These are phyloP conservation scores for Leucosticte australis DNA, from an alignment of 2,113 vertebrate genomes.

Conservation along the genomic window DNA sequence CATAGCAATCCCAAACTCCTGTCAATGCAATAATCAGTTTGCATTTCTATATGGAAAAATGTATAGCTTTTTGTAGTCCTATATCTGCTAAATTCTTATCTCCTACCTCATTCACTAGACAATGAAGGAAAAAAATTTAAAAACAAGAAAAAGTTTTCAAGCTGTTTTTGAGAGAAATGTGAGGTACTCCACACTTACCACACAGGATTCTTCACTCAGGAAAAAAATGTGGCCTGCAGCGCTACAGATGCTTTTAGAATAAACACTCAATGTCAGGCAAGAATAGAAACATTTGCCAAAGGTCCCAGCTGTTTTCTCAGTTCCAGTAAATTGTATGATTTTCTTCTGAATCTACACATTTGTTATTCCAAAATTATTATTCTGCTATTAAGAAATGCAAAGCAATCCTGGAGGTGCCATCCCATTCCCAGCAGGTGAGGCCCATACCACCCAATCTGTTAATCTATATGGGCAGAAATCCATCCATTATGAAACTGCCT, in stretches of 20 bases:
- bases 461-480: background rate
- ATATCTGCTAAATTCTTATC: background rate
- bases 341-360: conserved; percentile 6
- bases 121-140: background rate
- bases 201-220: conserved; percentile 2
- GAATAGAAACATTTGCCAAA: conserved; percentile 46
- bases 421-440: background rate
- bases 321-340: conserved; percentile 16
- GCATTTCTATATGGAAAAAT: background rate
- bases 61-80: background rate
- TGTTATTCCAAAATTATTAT: background rate
- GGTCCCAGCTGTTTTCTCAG: conserved; percentile 23
- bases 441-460: background rate
- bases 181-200: background rate
- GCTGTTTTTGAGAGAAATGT: conserved; percentile 13
- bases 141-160: background rate
- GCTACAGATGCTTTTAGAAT: conserved; percentile 52
- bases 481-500: background rate
- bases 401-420: background rate
- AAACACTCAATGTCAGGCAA: conserved; percentile 28
- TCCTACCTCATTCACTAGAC: background rate
- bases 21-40: background rate
- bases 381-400: background rate
- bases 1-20: background rate
- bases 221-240: conserved; percentile 30